A percentile compares a stretch with the other conserved stretches of the same genome.
Conservation (phyloP, 2,113 vertebrate genomes). For the Verasper variegatus region DNA sequence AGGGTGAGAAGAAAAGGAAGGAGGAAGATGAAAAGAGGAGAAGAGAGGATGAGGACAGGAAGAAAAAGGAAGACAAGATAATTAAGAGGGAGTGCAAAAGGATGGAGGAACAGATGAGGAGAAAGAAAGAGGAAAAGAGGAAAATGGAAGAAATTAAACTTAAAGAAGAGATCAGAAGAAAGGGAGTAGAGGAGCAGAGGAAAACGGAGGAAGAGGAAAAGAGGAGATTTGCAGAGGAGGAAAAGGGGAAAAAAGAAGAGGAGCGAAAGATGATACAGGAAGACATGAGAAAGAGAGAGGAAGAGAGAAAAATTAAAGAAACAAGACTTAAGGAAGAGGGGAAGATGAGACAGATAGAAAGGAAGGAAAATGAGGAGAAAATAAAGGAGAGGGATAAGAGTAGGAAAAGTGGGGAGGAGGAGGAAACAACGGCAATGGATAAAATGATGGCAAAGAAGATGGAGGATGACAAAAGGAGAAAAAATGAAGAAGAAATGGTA, state of each 20-base stretch:
- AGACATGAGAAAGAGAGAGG: background rate
- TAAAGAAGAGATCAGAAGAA: conserved; percentile 46
- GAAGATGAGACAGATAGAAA: background rate
- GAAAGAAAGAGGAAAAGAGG: conserved; percentile 48
- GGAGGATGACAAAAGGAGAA: conserved; percentile 7
- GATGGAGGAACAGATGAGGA: conserved; percentile 17
- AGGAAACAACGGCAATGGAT: background rate
- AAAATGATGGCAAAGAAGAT: background rate
- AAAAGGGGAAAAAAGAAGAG: conserved; percentile 47
- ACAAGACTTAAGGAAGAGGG: conserved; percentile 18
- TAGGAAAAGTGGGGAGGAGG: background rate
- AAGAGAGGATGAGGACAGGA: conserved; percentile 40
- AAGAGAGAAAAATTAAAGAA: conserved; percentile 70
- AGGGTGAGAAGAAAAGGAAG: conserved; percentile 60
- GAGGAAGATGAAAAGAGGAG: conserved; percentile 61
- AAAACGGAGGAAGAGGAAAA: conserved; percentile 51
- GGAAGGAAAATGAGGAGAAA: background rate
- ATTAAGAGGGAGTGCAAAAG: conserved; percentile 26
- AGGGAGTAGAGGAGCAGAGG: conserved; percentile 20
- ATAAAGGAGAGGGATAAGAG: background rate
- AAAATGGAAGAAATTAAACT: conserved; percentile 43
- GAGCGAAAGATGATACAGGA: background rate
- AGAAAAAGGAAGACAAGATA: conserved; percentile 73
- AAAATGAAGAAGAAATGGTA: background rate
- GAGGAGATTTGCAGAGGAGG: conserved; percentile 45